Conservation (phyloP, 2,113 vertebrate species). For the Rattus rattus region DNA sequence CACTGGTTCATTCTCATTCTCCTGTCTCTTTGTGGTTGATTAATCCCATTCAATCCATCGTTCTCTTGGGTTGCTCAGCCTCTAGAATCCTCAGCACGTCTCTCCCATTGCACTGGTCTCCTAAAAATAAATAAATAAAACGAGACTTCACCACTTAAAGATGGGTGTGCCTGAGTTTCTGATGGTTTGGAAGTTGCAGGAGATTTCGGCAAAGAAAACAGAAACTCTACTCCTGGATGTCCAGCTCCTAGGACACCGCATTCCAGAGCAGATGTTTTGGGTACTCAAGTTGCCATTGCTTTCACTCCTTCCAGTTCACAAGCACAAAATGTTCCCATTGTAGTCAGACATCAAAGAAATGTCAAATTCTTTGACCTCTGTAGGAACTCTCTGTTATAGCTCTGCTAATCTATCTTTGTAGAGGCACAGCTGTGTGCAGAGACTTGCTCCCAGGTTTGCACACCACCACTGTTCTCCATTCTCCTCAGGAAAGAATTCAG, state of each 20-base stretch:
- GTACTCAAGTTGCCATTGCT: not conserved
- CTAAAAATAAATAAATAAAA: not conserved
- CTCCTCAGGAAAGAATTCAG: not conserved
- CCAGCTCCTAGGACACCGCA: not conserved
- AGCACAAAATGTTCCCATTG: not conserved
- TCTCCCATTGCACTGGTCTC: not conserved
- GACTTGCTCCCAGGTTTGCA: not conserved
- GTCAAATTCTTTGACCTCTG: not conserved
- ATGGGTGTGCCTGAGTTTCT: not conserved
- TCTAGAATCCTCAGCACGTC: not conserved
- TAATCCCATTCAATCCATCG: no score
- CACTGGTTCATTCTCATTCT: not conserved
- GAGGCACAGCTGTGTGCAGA: not conserved
- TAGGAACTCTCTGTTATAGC: not conserved
- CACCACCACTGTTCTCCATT: not conserved
- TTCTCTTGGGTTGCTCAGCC: not conserved
- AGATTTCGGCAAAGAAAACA: not conserved
- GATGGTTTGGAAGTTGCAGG: not conserved
- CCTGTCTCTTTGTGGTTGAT: not conserved
- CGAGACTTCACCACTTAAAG: not conserved
- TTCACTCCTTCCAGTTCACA: not conserved
- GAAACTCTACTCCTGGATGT: not conserved
- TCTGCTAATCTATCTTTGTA: not conserved
- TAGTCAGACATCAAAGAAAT: not conserved
- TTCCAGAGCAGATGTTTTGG: not conserved